Percentiles rank a stretch among this genome's conserved stretches.
These are phyloP conservation scores for Etia nguti DNA, from an alignment of 2,113 vertebrate species.

Conservation along the genomic window DNA sequence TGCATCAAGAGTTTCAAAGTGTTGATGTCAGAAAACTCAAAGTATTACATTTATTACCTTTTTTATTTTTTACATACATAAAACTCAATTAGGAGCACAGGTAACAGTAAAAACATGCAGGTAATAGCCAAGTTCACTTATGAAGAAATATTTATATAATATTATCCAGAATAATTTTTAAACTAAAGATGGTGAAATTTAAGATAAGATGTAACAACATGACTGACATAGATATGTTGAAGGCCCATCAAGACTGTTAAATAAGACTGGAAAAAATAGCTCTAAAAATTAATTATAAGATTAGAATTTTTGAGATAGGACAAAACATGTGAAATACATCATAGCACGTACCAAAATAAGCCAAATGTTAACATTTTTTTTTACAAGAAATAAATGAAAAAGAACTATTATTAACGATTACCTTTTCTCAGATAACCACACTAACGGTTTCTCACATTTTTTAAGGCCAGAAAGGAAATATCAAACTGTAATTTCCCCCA, in stretches of 20 bases:
- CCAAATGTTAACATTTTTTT: not conserved
- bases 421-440: not conserved
- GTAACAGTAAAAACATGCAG: not conserved
- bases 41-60: not conserved
- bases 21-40: not conserved
- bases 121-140: not conserved
- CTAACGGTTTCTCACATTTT: not conserved
- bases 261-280: rapidly evolving
- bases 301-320: not conserved
- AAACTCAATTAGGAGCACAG: not conserved
- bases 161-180: not conserved
- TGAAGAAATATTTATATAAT: not conserved
- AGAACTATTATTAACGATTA: not conserved
- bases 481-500: not conserved
- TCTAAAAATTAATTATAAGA: too few relatives aligned
- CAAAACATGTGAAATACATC: not conserved
- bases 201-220: not conserved
- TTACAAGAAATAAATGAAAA: not conserved
- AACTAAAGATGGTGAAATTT: not conserved
- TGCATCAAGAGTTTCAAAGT: not conserved
- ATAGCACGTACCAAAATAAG: not conserved
- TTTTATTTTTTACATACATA: not conserved
- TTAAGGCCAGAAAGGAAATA: not conserved
- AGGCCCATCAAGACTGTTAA: not conserved
- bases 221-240: not conserved